phyloP scores from a whole-genome alignment of 2,888 invertebrate species.

The Habroteleia sp. region DNA sequence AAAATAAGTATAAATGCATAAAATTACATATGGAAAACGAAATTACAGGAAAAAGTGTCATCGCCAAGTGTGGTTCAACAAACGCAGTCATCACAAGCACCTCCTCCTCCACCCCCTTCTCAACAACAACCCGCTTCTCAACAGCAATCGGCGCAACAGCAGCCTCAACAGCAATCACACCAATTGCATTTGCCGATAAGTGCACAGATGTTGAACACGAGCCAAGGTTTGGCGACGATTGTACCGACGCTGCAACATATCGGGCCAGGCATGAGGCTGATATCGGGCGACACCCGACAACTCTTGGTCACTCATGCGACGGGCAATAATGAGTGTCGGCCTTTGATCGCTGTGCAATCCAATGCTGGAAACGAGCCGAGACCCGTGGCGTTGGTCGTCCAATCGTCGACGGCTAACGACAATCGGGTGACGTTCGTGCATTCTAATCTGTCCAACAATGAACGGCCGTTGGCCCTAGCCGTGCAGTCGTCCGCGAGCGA shows the following conservation, averaged over 20 bases:
- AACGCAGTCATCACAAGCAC: conserved; percentile 4
- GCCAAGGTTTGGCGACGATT: conserved; percentile 78
- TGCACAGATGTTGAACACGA: conserved; percentile 78
- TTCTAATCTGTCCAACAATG: conserved; percentile 78
- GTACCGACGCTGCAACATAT: conserved; percentile 79
- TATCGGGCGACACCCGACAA: conserved; percentile 78
- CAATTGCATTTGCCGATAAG: conserved; percentile 78
- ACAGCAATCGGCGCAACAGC: conserved; percentile 16
- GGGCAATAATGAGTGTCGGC: conserved; percentile 75
- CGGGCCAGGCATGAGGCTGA: conserved; percentile 76
- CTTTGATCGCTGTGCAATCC: conserved; percentile 78
- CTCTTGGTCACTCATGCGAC: conserved; percentile 76
- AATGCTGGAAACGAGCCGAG: conserved; percentile 77
- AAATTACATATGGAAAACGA: neutral
- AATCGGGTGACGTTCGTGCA: conserved; percentile 79
- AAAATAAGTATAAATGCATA: neutral
- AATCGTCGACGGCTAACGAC: conserved; percentile 78
- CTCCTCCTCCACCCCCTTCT: neutral
- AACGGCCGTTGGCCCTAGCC: conserved; percentile 79
- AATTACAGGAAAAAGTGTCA: conserved; percentile 70
- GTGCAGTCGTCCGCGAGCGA: conserved; percentile 78
- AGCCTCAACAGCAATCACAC: conserved; percentile 68
- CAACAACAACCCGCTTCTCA: conserved; percentile 24
- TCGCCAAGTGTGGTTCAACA: conserved; percentile 38
- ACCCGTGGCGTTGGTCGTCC: conserved; percentile 79